Evolutionary conservation across 2,113 vertebrate species (phyloP).

Genomic region (Melanocharis versteri): DNA sequence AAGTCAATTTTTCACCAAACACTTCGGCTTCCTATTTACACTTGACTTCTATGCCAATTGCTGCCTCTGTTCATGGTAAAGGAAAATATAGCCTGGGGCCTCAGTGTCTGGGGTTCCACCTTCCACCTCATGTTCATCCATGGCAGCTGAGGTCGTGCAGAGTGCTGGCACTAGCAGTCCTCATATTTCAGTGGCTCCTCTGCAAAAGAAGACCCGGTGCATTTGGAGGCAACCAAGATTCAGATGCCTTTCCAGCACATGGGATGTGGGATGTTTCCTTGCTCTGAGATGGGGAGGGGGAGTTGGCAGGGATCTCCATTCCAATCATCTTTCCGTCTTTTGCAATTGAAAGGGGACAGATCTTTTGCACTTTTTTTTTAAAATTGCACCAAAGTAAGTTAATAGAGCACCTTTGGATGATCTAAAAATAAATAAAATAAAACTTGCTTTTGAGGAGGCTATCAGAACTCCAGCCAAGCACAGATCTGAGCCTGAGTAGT

Average conservation of each 20-base stretch:
- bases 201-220: fast-evolving
- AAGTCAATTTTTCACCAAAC: neutral
- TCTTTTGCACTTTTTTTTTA: neutral
- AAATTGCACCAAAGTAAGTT: neutral
- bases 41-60: neutral
- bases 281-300: neutral
- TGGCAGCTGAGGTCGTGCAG: neutral
- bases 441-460: neutral
- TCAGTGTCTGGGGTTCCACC: neutral
- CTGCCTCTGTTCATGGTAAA: neutral
- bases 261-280: neutral
- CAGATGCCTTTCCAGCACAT: fast-evolving
- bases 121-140: neutral
- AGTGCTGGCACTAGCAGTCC: neutral
- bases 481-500: neutral
- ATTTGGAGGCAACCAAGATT: neutral
- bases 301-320: neutral
- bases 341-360: neutral
- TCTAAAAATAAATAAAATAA: conserved; percentile 8
- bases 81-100: neutral
- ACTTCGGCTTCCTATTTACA: neutral
- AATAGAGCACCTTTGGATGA: neutral
- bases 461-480: neutral
- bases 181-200: neutral
- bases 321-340: neutral